These are phyloP conservation scores for Drosophila basisetae DNA, from an alignment of 2,888 invertebrate genomes.

Conservation along the genomic window DNA sequence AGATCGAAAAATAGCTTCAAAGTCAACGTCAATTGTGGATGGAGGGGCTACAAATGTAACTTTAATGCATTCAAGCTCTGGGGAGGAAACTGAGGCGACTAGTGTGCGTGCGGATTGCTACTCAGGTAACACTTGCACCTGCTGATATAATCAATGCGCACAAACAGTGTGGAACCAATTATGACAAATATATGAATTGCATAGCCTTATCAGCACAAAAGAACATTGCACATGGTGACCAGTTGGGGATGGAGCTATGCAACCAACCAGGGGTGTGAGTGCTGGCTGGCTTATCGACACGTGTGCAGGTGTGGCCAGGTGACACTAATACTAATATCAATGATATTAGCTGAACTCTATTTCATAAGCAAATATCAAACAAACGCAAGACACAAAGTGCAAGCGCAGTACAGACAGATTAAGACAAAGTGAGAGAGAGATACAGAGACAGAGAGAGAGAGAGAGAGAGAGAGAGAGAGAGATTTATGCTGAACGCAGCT, in stretches of 20 bases:
- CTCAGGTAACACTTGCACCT: slow-evolving; percentile 32
- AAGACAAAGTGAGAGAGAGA: background rate
- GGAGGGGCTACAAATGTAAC: slow-evolving; percentile 41
- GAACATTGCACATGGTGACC: slow-evolving; percentile 31
- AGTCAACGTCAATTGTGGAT: background rate
- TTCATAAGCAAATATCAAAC: background rate
- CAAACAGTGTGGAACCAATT: slow-evolving; percentile 51
- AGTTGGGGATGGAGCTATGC: slow-evolving; percentile 3
- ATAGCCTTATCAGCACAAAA: slow-evolving; percentile 55
- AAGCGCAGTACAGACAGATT: background rate
- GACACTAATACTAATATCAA: slow-evolving; percentile 33
- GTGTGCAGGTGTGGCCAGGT: slow-evolving; percentile 44
- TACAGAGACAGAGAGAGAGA: background rate
- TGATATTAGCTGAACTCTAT: slow-evolving; percentile 8
- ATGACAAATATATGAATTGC: slow-evolving; percentile 75
- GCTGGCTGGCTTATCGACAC: slow-evolving; percentile 45
- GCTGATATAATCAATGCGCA: slow-evolving; percentile 28
- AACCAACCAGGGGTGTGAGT: background rate
- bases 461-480: background rate
- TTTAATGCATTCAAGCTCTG: slow-evolving; percentile 51
- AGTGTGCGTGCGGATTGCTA: slow-evolving; percentile 18
- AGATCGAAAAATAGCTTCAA: slow-evolving; percentile 19
- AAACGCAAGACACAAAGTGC: slow-evolving; percentile 10
- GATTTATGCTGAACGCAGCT: background rate
- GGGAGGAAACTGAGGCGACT: slow-evolving; percentile 32